phyloP scores from a whole-genome alignment of 2,888 invertebrate genomes.

The Melieria omissa region DNA sequence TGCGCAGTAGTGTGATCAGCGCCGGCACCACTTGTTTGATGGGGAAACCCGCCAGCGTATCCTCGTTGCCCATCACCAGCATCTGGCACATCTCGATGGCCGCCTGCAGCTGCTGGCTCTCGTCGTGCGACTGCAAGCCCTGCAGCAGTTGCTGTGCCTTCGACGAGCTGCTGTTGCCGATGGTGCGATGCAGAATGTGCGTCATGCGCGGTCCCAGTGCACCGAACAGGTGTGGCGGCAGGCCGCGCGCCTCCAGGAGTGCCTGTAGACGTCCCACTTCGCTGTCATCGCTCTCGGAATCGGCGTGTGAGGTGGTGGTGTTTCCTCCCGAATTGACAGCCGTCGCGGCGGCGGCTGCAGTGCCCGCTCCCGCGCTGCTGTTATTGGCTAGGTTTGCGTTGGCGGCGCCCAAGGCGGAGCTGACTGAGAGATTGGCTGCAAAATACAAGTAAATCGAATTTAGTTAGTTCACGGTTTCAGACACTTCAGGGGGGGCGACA shows the following conservation, averaged over 20 bases:
- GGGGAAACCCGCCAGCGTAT: slow-evolving; percentile 97
- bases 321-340: slow-evolving; percentile 60
- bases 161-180: slow-evolving; percentile 86
- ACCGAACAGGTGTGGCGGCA: slow-evolving; percentile 97
- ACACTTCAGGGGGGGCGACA: too few relatives aligned
- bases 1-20: slow-evolving; percentile 88
- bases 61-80: slow-evolving; percentile 99
- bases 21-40: slow-evolving; percentile 98
- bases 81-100: slow-evolving; percentile 99
- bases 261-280: slow-evolving; percentile 97
- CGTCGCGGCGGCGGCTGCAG: slow-evolving; percentile 48
- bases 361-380: slow-evolving; percentile 44
- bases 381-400: slow-evolving; percentile 35
- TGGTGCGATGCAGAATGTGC: slow-evolving; percentile 91
- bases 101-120: slow-evolving; percentile 94
- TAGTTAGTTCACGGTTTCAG: too few relatives aligned
- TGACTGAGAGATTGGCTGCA: slow-evolving; percentile 51
- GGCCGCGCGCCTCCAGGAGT: slow-evolving; percentile 90
- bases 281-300: slow-evolving; percentile 88
- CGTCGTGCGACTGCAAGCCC: slow-evolving; percentile 93
- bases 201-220: slow-evolving; percentile 97
- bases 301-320: slow-evolving; percentile 64
- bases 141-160: slow-evolving; percentile 94
- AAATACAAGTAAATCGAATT: not conserved
- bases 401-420: slow-evolving; percentile 49